Evolutionary conservation across 2,113 vertebrate species (phyloP).

Genomic region (Boleophthalmus pectinirostris): DNA sequence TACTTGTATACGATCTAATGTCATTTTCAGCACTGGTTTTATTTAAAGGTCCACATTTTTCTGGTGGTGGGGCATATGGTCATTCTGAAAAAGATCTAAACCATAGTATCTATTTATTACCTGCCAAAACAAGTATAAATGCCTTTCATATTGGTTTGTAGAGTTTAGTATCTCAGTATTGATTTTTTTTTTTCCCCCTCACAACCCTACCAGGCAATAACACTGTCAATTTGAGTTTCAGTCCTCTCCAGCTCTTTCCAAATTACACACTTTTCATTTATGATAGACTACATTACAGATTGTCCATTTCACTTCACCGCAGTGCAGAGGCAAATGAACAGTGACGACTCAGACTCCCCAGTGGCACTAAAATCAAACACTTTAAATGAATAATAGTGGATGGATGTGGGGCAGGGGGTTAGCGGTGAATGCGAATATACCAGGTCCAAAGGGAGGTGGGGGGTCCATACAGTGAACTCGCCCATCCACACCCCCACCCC

Average conservation of each 20-base stretch:
- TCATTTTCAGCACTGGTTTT: too few species aligned
- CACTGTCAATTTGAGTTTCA: conserved; percentile 43
- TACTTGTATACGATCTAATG: too few species aligned
- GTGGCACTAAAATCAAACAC: conserved; percentile 38
- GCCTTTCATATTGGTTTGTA: not conserved
- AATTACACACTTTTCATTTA: conserved; percentile 41
- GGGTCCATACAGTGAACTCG: conserved; percentile 2
- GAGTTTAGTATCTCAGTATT: not conserved
- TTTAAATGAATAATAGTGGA: conserved; percentile 17
- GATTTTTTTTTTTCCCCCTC: not conserved
- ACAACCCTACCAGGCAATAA: conserved; percentile 29
- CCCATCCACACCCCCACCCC: conserved; percentile 15
- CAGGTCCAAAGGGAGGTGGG: conserved; percentile 3
- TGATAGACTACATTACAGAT: conserved; percentile 37
- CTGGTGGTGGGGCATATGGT: too few species aligned
- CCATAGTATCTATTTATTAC: not conserved
- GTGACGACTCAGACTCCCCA: conserved; percentile 32
- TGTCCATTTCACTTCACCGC: conserved; percentile 38
- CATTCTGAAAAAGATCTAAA: too few species aligned
- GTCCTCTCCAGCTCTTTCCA: conserved; percentile 29
- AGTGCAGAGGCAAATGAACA: conserved; percentile 46
- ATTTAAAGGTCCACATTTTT: too few species aligned
- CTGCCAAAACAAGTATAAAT: not conserved
- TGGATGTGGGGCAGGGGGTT: not conserved
- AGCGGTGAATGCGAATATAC: not conserved